Base-by-base conservation (phyloP, 1,140 invertebrate genomes). In the Drosophila setifemur region DNA sequence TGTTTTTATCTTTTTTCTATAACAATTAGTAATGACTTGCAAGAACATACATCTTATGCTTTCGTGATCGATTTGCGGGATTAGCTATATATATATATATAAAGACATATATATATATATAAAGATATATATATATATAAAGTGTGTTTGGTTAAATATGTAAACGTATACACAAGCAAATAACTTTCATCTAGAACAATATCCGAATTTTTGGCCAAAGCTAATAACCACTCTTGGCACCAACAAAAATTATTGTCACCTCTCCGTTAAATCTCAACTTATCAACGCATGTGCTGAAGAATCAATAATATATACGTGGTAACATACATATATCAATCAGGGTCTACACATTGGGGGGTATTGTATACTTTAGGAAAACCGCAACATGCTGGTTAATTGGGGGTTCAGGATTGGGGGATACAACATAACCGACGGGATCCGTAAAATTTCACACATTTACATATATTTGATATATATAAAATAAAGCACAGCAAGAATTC, bases 201-300 rank as follows among this genome's bases (percentile, higher is more conserved):
- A 64, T 64, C 55, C n/a, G 60, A 37, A 45, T 14, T 37, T 16
- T 47, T 16, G 23, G 29, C 57, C 14, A 33, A 40, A 40, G 35
- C n/a, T n/a, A 25, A 26, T 28, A 39, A 26, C 8, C 16, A 29
- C 31, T 40, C 4, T 33, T 54, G 47, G 60, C 47, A 21, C 42
- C 11, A 69, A 57, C 66, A 69, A 70, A 61, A 70, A 71, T 71
- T 71, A 71, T 71, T 71, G 67, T 71, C 67, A 29, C 29, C 42
- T 44, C 52, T 14, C 14, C 37, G 21, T 19, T 35, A 33, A 52
- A 35, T 12, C 28, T 23, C 40, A 33, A 31, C n/a, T n/a, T n/a
- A n/a, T 31, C 4, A 49, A 35, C 19, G 44, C 19, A 12, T 26
- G 28, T 33, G 29, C 19, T 12, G 6, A 11, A 6, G 33, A 18